A percentile compares a stretch with the other conserved stretches of the same genome.
Conservation (phyloP, 2,888 invertebrate species). For the Spisula solida region DNA sequence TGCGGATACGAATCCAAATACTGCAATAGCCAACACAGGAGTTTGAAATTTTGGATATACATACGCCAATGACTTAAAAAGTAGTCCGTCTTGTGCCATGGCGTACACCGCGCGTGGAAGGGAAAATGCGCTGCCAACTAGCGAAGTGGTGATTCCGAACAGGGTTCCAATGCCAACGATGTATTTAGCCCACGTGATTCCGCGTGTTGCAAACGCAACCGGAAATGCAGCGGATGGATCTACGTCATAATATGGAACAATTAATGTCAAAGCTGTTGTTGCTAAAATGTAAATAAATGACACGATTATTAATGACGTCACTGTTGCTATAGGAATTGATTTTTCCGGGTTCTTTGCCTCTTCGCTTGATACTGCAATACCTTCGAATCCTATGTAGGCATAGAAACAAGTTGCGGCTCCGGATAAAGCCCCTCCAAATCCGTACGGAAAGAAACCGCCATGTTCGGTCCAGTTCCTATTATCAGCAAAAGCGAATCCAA, state of each 20-base stretch:
- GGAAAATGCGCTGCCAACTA: constrained; percentile 94
- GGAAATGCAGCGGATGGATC: constrained; percentile 85
- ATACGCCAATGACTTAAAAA: constrained; percentile 92
- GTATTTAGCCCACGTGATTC: constrained; percentile 85
- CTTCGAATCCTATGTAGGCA: constrained; percentile 88
- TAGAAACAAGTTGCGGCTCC: constrained; percentile 88
- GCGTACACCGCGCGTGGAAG: constrained; percentile 95
- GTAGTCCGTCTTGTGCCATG: constrained; percentile 95
- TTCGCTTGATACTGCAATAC: constrained; percentile 87
- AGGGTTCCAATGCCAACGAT: constrained; percentile 85
- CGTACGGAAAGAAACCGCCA: constrained; percentile 88
- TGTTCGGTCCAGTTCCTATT: constrained; percentile 92
- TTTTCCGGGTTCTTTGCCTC: constrained; percentile 87
- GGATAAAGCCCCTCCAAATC: constrained; percentile 86
- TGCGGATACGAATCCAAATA: constrained; percentile 84
- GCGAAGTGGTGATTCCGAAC: constrained; percentile 85
- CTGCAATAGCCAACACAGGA: constrained; percentile 84
- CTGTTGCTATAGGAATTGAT: constrained; percentile 87
- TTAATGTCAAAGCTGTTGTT: constrained; percentile 83
- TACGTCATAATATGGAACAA: constrained; percentile 83
- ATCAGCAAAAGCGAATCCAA: constrained; percentile 96
- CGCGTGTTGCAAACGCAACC: constrained; percentile 82
- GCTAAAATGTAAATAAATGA: constrained; percentile 84
- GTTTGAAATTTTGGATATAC: constrained; percentile 93
- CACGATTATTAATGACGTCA: constrained; percentile 80